Evolutionary conservation across 2,797 vertebrate species (phyloP).

Genomic region (Tauraco hartlaubi): DNA sequence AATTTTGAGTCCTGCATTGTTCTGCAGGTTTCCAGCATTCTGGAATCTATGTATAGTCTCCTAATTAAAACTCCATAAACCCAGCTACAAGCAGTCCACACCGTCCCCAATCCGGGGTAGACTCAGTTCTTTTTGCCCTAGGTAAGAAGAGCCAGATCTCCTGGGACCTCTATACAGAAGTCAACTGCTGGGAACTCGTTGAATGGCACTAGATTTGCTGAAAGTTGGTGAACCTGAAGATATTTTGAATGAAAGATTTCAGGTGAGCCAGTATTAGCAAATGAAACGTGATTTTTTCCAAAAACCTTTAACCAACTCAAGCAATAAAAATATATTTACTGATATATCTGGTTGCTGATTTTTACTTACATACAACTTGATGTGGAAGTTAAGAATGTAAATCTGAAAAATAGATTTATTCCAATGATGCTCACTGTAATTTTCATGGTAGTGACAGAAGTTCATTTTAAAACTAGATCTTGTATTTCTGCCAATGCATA

Average conservation of each 20-base stretch:
- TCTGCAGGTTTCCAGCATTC: neutral
- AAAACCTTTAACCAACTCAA: neutral
- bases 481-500: constrained; percentile 38
- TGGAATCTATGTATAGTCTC: neutral
- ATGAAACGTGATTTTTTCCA: neutral
- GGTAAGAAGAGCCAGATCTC: neutral
- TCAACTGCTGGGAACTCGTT: neutral
- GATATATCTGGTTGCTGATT: neutral
- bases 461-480: constrained; percentile 28
- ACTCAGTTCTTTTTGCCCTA: neutral
- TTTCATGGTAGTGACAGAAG: constrained; percentile 1
- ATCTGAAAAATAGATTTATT: neutral
- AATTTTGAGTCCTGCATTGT: neutral
- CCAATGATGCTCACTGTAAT: neutral
- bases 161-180: neutral
- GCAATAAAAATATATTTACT: neutral
- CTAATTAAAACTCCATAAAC: neutral
- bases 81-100: neutral
- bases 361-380: neutral
- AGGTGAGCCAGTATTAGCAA: neutral
- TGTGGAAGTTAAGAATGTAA: neutral
- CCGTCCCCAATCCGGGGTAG: neutral
- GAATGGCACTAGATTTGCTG: neutral
- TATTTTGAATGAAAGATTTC: neutral
- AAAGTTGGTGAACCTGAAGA: neutral